Evolutionary conservation across 2,113 vertebrate genomes (phyloP).

Genomic region (Aix galericulata): DNA sequence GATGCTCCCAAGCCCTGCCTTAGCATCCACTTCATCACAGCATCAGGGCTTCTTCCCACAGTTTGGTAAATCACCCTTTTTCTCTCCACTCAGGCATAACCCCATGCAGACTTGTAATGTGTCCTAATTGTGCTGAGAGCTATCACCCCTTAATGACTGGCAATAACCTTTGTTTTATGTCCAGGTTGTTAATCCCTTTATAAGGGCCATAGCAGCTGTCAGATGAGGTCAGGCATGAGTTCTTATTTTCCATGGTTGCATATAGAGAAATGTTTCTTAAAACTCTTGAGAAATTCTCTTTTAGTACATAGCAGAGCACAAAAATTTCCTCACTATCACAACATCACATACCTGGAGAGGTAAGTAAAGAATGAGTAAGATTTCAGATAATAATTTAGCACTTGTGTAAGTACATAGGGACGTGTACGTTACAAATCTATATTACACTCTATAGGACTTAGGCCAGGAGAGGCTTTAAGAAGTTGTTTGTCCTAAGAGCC

Average conservation of each 20-base stretch:
- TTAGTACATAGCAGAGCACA: background rate
- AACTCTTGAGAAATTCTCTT: slow-evolving; percentile 9
- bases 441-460: background rate
- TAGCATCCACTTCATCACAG: background rate
- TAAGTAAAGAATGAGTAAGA: background rate
- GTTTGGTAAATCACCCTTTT: background rate
- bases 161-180: slow-evolving; percentile 44
- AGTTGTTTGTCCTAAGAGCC: background rate
- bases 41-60: background rate
- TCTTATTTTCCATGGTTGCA: slow-evolving; percentile 12
- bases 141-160: slow-evolving; percentile 36
- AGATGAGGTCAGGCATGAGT: slow-evolving; percentile 41
- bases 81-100: background rate
- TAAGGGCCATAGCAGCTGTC: slow-evolving; percentile 26
- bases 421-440: background rate
- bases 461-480: slow-evolving; percentile 9
- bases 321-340: background rate
- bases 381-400: background rate
- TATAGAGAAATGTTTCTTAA: slow-evolving; percentile 5
- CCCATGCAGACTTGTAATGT: slow-evolving; percentile 4
- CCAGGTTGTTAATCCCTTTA: slow-evolving; percentile 60
- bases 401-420: background rate
- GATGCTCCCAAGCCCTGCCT: background rate
- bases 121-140: slow-evolving; percentile 2
- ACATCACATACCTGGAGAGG: background rate